Base-by-base conservation (phyloP, 2,888 invertebrate species). In the Scaptomyza parva region DNA sequence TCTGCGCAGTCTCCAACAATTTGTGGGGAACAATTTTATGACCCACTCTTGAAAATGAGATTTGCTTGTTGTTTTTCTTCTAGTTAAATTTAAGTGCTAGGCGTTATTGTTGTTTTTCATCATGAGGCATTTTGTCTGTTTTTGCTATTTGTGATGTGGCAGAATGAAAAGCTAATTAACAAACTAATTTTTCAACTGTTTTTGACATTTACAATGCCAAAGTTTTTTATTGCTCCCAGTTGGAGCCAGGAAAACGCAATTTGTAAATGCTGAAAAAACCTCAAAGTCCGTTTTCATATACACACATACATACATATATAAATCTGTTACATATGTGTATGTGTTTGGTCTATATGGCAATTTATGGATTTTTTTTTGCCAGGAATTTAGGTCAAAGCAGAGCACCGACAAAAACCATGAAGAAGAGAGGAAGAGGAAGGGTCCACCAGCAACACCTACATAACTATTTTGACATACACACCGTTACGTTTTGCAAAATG, bases 81-180 rank as follows among this genome's bases (percentile, higher is more conserved):
- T 18, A 48, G 26, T 48, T 40, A 37, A 69, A 48, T 70, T 64
- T 50, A 63, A 74, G 54, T 72, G 58, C n/a, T 58, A 47, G 50
- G 30, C 53, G 37, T 51, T 53, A 30, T 44, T 59, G 45, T 54
- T 70, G 54, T 51, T 44, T 40, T 40, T 39, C 30, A 22, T 17
- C 12, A n/a, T n/a, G n/a, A 28, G 18, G 26, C 68, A 68, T 35
- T 72, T 63, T 70, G 72, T 76, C 60, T 79, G 71, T 55, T 77
- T 57, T 68, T 71, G 67, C 71, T 22, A 59, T n/a, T n/a, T 70
- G 71, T 58, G 52, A 76, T 71, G 79, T 77, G 76, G 47, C 69
- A 79, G 64, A 70, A 69, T 83, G 84, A 86, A 81, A 84, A 84
- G 85, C 82, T 83, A 84, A 86, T 83, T 83, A 86, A 86, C 84